These are phyloP conservation scores for Brenthis daphne DNA, from an alignment of 2,888 invertebrate genomes.

Conservation along the genomic window DNA sequence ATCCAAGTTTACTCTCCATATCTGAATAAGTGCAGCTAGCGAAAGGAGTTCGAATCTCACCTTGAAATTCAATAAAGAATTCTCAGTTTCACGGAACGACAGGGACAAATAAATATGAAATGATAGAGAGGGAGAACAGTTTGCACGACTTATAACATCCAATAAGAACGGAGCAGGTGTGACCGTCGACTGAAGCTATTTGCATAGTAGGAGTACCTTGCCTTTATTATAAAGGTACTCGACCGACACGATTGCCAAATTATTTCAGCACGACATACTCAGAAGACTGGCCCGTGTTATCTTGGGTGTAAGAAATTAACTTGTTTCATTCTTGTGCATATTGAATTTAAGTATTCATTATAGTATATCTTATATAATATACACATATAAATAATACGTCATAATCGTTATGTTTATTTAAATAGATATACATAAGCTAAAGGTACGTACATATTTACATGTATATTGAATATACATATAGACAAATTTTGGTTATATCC, in stretches of 20 bases:
- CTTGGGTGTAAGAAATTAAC: background rate
- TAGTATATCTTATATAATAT: no score
- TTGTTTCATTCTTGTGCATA: background rate
- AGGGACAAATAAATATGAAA: slow-evolving; percentile 38
- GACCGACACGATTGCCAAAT: slow-evolving; percentile 28
- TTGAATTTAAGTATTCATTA: background rate
- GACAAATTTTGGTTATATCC: no score
- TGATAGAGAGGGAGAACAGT: slow-evolving; percentile 60
- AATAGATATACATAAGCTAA: no score
- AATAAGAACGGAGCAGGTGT: slow-evolving; percentile 78
- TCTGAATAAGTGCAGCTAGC: slow-evolving; percentile 30
- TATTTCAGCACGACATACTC: slow-evolving; percentile 31
- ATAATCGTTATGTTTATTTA: no score
- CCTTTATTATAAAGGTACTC: slow-evolving; percentile 38
- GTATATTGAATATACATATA: no score
- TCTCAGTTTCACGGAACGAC: slow-evolving; percentile 34
- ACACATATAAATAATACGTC: no score
- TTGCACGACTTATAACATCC: slow-evolving; percentile 80
- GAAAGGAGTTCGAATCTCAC: slow-evolving; percentile 30
- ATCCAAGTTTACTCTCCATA: slow-evolving; percentile 32
- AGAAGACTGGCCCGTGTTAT: slow-evolving; percentile 20
- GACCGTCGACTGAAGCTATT: slow-evolving; percentile 70
- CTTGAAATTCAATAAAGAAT: slow-evolving; percentile 57
- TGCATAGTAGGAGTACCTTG: slow-evolving; percentile 57
- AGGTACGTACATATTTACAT: no score